A percentile compares a stretch with the other conserved stretches of the same genome.
Conservation (phyloP, 2,888 invertebrate species). For the Cryptus viduatorius region DNA sequence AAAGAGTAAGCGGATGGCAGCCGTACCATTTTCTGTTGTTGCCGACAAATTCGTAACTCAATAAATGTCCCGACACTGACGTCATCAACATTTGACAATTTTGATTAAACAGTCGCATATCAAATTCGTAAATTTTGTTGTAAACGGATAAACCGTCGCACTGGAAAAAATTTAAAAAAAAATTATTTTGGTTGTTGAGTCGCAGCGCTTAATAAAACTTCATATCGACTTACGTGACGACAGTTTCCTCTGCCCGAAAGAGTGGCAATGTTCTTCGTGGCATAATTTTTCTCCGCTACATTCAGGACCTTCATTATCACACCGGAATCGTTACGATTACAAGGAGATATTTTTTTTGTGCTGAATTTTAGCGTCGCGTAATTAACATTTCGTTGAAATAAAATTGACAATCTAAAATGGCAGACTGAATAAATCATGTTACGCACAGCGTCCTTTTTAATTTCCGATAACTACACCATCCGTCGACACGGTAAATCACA, state of each 20-base stretch:
- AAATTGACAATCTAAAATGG: conserved; percentile 20
- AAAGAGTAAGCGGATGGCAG: conserved; percentile 93
- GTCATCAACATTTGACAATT: conserved; percentile 97
- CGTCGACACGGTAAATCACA: not conserved
- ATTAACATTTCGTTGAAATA: conserved; percentile 53
- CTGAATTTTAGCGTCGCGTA: conserved; percentile 52
- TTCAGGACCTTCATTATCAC: conserved; percentile 92
- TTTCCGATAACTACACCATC: not conserved
- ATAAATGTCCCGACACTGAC: conserved; percentile 98
- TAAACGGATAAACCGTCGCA: conserved; percentile 95
- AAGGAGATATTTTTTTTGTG: conserved; percentile 9
- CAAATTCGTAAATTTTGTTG: conserved; percentile 98
- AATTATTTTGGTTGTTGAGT: too few species aligned
- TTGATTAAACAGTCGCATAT: conserved; percentile 90
- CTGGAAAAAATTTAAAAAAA: conserved; percentile 85
- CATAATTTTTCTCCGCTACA: conserved; percentile 99
- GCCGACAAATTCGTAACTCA: conserved; percentile 92
- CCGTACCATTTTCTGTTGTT: conserved; percentile 92
- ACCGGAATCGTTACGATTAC: conserved; percentile 15
- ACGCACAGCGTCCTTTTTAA: not conserved
- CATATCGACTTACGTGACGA: conserved; percentile 87
- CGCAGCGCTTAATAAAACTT: conserved; percentile 35
- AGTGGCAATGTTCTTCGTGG: conserved; percentile 97
- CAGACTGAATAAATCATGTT: conserved; percentile 22
- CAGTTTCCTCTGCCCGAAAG: conserved; percentile 92